Conservation (phyloP, 2,113 vertebrate genomes). For the Malurus melanocephalus region DNA sequence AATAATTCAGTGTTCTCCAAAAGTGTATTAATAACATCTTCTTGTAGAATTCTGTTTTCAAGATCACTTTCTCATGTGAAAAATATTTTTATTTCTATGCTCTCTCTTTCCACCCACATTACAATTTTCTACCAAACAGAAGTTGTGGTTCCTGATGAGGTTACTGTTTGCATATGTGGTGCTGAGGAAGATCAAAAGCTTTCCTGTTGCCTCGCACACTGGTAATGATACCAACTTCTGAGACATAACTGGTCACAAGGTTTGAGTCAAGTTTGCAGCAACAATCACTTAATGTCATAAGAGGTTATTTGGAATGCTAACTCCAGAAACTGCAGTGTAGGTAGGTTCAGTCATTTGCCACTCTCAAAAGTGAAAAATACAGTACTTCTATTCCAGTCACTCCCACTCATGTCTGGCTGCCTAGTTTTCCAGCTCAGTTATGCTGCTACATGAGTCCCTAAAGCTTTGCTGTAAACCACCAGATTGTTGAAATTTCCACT, state of each 20-base stretch:
- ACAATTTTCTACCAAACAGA: background rate
- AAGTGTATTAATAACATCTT: background rate
- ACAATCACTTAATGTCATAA: fast-evolving
- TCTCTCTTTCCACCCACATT: background rate
- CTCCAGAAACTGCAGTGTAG: background rate
- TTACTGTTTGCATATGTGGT: background rate
- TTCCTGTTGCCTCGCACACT: background rate
- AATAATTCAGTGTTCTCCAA: background rate
- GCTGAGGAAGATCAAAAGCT: background rate
- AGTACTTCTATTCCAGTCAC: background rate
- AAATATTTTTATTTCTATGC: background rate
- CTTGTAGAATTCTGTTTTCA: background rate
- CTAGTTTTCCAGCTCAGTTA: background rate
- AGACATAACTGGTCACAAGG: background rate
- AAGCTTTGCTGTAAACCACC: background rate
- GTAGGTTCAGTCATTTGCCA: background rate
- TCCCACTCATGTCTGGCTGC: background rate
- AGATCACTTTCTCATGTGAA: background rate
- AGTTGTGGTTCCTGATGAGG: background rate
- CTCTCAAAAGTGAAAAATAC: background rate
- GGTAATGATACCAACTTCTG: background rate
- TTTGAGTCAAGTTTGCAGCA: background rate
- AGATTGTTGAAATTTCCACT: background rate
- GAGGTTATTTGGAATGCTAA: background rate
- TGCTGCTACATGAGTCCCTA: background rate